Evolutionary conservation across 1,140 invertebrate species (phyloP).

Genomic region (Trichonephila clavipes): DNA sequence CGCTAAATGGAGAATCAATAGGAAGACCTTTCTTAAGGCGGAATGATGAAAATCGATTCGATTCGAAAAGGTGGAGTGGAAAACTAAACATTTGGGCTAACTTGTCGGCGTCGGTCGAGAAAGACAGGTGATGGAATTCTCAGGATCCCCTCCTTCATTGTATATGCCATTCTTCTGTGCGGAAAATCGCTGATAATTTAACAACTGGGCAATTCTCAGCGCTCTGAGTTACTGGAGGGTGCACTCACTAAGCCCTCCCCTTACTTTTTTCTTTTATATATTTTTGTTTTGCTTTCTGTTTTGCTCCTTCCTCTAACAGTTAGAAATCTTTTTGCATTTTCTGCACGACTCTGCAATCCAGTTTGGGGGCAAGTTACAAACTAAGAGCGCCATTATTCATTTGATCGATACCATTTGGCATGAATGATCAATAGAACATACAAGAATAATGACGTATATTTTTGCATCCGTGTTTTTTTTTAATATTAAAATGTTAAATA

Average conservation of each 20-base stretch:
- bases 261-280: conserved; percentile 9
- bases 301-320: conserved; percentile 21
- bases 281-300: conserved; percentile 52
- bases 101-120: conserved; percentile 60
- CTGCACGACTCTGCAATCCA: conserved; percentile 1
- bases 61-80: conserved; percentile 47
- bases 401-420: background rate
- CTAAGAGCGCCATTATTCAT: background rate
- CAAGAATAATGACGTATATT: no score
- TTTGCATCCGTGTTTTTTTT: no score
- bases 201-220: conserved; percentile 75
- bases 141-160: conserved; percentile 66
- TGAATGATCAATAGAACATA: no score
- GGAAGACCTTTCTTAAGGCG: background rate
- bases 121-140: conserved; percentile 56
- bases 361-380: conserved; percentile 14
- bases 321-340: conserved; percentile 67
- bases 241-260: conserved; percentile 57
- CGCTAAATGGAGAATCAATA: conserved; percentile 1
- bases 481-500: no score
- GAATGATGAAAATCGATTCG: conserved; percentile 63
- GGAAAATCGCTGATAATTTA: conserved; percentile 75
- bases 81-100: conserved; percentile 75
- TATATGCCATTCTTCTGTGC: conserved; percentile 70
- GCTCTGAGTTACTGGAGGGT: conserved; percentile 59